Evolutionary conservation across 2,797 vertebrate species (phyloP).

Genomic region (Onychomys leucogaster): DNA sequence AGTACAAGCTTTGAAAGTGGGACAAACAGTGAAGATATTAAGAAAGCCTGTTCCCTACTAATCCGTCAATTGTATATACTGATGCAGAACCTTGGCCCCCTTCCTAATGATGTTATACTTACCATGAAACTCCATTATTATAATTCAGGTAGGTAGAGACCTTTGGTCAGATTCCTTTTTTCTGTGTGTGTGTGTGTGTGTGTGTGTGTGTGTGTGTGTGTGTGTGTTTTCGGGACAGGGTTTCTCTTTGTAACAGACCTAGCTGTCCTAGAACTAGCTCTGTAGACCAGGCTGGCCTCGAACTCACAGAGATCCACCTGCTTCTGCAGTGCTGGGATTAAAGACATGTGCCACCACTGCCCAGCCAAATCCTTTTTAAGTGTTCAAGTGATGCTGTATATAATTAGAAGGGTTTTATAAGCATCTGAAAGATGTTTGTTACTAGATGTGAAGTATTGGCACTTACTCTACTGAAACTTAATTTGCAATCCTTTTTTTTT

Average conservation of each 20-base stretch:
- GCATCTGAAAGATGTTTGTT: conserved; percentile 7
- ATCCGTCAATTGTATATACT: conserved; percentile 95
- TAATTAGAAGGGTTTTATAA: conserved; percentile 33
- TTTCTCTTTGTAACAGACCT: no score
- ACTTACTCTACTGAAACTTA: not conserved
- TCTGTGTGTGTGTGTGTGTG: no score
- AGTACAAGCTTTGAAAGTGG: conserved; percentile 72
- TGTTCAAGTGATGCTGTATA: not conserved
- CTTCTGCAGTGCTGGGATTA: no score
- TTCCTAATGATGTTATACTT: conserved; percentile 92
- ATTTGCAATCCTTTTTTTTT: conserved; percentile 35
- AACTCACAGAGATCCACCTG: no score
- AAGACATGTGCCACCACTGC: no score
- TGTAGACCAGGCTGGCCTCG: no score
- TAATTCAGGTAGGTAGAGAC: conserved; percentile 90
- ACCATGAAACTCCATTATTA: conserved; percentile 98
- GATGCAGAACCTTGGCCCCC: conserved; percentile 93
- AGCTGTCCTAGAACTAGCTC: no score
- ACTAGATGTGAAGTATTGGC: not conserved
- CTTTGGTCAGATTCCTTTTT: not conserved
- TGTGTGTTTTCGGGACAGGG: no score
- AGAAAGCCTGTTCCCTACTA: conserved; percentile 91
- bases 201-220: no score
- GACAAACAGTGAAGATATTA: conserved; percentile 83
- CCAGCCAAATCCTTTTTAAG: not conserved